These are phyloP conservation scores for Bradypodion ventrale DNA, from an alignment of 2,797 vertebrate genomes.

Conservation along the genomic window DNA sequence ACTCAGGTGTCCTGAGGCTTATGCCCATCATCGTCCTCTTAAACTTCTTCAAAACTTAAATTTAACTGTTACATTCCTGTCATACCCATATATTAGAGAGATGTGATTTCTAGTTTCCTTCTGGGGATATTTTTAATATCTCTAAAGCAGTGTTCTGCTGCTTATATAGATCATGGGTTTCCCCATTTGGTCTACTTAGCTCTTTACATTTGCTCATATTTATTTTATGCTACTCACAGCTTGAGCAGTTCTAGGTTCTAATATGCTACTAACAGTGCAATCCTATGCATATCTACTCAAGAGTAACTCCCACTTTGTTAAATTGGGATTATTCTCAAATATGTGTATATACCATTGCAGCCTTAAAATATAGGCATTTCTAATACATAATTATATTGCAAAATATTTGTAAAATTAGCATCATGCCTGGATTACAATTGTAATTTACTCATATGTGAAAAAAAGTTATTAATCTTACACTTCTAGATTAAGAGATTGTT, in stretches of 20 bases:
- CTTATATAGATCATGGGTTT: background rate
- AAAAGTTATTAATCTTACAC: conserved; percentile 14
- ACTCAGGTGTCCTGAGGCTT: too few species aligned
- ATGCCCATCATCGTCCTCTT: too few species aligned
- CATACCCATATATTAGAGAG: background rate
- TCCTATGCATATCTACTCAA: background rate
- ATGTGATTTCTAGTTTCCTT: background rate
- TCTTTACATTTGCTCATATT: background rate
- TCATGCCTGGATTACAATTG: background rate
- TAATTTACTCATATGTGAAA: background rate
- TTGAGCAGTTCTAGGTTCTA: too few species aligned
- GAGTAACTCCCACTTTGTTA: background rate
- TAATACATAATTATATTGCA: background rate
- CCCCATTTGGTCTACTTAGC: background rate
- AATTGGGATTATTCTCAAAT: background rate
- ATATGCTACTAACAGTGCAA: background rate
- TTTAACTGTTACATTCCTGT: background rate
- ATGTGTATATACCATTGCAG: background rate
- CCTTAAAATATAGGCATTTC: background rate
- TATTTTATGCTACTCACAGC: too few species aligned
- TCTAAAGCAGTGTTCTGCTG: background rate
- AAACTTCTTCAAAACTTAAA: background rate
- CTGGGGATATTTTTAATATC: background rate
- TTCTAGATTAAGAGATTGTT: background rate
- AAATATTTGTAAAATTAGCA: background rate